Evolutionary conservation across 2,888 invertebrate genomes (phyloP), one percentile per base, ranked within the genome.

Genomic region (Notocelia uddmanniana): DNA sequence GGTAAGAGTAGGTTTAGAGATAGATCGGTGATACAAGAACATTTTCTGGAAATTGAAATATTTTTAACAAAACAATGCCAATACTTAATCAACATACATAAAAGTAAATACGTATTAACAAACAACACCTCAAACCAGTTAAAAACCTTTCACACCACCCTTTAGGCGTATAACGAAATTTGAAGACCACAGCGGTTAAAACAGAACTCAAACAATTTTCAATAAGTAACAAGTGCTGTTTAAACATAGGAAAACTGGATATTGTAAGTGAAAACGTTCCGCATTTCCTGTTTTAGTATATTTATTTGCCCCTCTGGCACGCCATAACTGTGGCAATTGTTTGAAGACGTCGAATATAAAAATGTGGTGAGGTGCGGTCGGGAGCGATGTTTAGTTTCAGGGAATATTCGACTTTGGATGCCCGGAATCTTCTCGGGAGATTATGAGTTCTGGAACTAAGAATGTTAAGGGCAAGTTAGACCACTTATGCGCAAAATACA

Each of bases 271-370:
- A 21, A 37, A 59, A 59, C 13, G 37, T 13, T 41, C 3, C 21
- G 34, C 21, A 19, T 41, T 19, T 59, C 21, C 21, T 11, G 55
- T 62, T 54, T 13, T 34, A 57, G 23, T 48, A 21, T 60, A 54
- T 62, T 62, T 57, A 55, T 57, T 69, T 63, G n/a, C 26, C 21
- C 34, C 5, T 31, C 45, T 21, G 21, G 31, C 19, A 31, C 55
- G 45, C 55, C 62, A 48, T 21, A 69, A 58, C 62, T 18, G 62
- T 13, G 62, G 62, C 45, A 62, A 69, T 69, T 62, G 68, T 68
- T 60, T 59, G 62, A 62, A 54, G 60, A 26, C 45, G 50, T n/a
- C 23, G 31, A 21, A 31, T 26, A 45, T 37, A 68, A 58, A 60
- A 26, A 52, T 19, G 50, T 68, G 68, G 23, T 13, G 23, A 31